Conservation (phyloP, 2,797 vertebrate species). For the Leptoclinus maculatus region DNA sequence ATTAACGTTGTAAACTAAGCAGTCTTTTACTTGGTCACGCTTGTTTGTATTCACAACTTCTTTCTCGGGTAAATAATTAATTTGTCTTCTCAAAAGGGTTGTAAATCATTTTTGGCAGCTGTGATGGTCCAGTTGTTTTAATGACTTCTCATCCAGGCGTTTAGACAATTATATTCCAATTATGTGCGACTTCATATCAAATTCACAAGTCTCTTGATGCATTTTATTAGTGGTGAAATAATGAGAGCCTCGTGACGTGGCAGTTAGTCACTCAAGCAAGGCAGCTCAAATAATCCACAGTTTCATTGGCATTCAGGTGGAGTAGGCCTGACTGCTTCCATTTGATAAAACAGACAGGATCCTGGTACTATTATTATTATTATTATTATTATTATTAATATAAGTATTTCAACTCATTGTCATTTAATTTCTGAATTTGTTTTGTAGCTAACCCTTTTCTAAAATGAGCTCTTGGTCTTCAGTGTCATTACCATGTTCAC, state of each 20-base stretch:
- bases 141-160: slow-evolving; percentile 46
- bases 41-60: slow-evolving; percentile 28
- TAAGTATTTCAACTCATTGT: not conserved
- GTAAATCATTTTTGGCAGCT: slow-evolving; percentile 53
- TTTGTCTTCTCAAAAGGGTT: slow-evolving; percentile 28
- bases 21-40: slow-evolving; percentile 18
- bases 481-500: not conserved
- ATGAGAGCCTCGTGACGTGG: slow-evolving; percentile 32
- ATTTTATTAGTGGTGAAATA: slow-evolving; percentile 55
- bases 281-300: slow-evolving; percentile 33
- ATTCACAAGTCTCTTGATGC: slow-evolving; percentile 47
- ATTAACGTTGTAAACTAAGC: slow-evolving; percentile 5
- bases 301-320: slow-evolving; percentile 43
- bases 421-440: slow-evolving; percentile 12
- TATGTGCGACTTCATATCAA: slow-evolving; percentile 58
- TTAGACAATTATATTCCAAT: slow-evolving; percentile 62
- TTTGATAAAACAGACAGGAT: slow-evolving; percentile 7
- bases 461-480: not conserved
- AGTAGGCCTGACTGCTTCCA: slow-evolving; percentile 35
- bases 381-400: not conserved
- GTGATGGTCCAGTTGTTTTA: slow-evolving; percentile 33
- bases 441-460: not conserved
- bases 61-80: slow-evolving; percentile 21
- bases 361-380: not conserved
- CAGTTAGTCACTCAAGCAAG: slow-evolving; percentile 25